phyloP scores from a whole-genome alignment of 2,888 invertebrate species.

The Diaprepes abbreviatus region DNA sequence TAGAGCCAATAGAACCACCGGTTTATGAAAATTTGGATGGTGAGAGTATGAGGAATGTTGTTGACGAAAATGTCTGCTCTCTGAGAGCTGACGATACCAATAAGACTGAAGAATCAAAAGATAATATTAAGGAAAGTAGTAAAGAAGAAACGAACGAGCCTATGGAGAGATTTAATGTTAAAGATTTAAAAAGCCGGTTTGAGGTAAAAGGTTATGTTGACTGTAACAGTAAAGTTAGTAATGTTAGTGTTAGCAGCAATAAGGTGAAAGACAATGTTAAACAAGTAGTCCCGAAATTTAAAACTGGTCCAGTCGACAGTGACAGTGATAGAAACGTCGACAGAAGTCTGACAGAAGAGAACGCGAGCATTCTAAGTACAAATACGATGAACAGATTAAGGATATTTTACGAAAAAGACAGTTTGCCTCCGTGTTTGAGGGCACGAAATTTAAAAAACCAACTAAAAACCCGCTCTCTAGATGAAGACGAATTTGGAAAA shows the following conservation, averaged over 20 bases:
- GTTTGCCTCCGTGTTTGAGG: constrained; percentile 73
- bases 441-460: constrained; percentile 76
- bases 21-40: constrained; percentile 63
- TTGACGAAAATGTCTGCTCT: constrained; percentile 38
- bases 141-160: constrained; percentile 34
- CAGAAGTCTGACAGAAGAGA: constrained; percentile 25
- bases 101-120: constrained; percentile 33
- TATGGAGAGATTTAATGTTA: constrained; percentile 58
- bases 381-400: constrained; percentile 9
- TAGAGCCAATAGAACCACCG: constrained; percentile 59
- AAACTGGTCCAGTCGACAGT: constrained; percentile 5
- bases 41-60: constrained; percentile 50
- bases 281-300: background rate
- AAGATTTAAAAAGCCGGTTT: constrained; percentile 60
- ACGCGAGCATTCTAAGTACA: constrained; percentile 33
- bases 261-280: constrained; percentile 1
- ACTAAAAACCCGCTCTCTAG: constrained; percentile 77
- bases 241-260: constrained; percentile 4
- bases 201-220: constrained; percentile 52
- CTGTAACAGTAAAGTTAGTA: constrained; percentile 9
- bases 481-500: constrained; percentile 80
- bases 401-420: constrained; percentile 62
- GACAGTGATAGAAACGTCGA: constrained; percentile 13
- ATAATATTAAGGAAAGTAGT: constrained; percentile 48
- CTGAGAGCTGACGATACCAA: background rate